Evolutionary conservation across 2,888 invertebrate species (phyloP), one percentile per base, ranked within the genome.

Genomic region (Agrilus biguttatus): DNA sequence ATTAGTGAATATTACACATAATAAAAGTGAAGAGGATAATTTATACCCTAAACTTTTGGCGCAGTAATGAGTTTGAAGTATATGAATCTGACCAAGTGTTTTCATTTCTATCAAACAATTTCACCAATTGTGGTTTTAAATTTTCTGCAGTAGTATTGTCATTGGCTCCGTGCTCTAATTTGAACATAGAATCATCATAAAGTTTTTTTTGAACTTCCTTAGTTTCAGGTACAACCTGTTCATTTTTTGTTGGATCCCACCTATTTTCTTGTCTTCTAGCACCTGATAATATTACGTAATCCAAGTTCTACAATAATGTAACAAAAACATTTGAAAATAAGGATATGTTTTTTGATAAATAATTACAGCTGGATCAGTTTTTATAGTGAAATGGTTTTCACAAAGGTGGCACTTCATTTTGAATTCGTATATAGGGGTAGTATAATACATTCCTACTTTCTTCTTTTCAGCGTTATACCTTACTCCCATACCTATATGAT

Each of bases 401-500:
- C 98, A 95, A 5, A 98, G 70, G 64, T 98, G 97, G 61, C 98
- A 99, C 60, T 97, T 97, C 97, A 99, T 98, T 42, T 90, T 78
- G 61, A 99, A 99, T 66, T 97, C 90, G 62, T 92, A 98, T 2
- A 99, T 78, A 0, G 98, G 97, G 1, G 98, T 98, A 2, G 86
- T 88, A 60, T 95, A 97, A 62, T 98, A 98, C 88, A 93, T 97
- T 51, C 97, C 98, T 40, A 92, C 73, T 66, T 90, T 91, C 0
- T 75, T 88, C 65, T 91, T 91, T 61, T 91, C 90, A 0, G 90
- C 89, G 58, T 91, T 98, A 64, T 98, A 98, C 40, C 98, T 77
- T 0, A 98, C 97, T 1, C 98, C 97, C 96, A 97, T 98, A 28
- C 96, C 98, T 44, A 99, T 92, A 61, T 97, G 98, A 69, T 92